A percentile compares a stretch with the other conserved stretches of the same genome.
phyloP scores from a whole-genome alignment of 2,888 invertebrate species.

The Mongoloraphidia duomilia region DNA sequence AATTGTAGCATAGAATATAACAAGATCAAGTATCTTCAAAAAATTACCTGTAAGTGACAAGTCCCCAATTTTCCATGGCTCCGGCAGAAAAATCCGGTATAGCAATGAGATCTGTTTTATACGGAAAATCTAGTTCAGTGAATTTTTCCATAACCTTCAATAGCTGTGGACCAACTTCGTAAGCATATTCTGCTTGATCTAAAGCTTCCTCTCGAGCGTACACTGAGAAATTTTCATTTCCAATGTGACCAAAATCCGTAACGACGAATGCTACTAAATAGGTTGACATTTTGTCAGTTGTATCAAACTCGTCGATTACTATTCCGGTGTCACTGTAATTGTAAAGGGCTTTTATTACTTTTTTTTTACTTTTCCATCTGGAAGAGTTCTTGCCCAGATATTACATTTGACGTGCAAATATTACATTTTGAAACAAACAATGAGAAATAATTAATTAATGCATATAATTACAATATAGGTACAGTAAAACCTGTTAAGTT shows the following conservation, averaged over 20 bases:
- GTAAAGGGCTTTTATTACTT: too few species aligned
- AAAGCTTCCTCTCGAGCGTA: constrained; percentile 33
- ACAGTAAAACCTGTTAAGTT: too few species aligned
- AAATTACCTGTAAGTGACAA: constrained; percentile 61
- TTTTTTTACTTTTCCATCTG: too few species aligned
- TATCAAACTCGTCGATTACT: constrained; percentile 19
- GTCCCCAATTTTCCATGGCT: constrained; percentile 89
- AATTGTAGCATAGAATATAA: too few species aligned
- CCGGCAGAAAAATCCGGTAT: constrained; percentile 71
- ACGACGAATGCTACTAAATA: constrained; percentile 77
- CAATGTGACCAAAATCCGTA: constrained; percentile 46
- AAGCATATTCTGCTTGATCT: constrained; percentile 31
- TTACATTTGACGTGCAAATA: too few species aligned
- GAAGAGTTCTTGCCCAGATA: too few species aligned
- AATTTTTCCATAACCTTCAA: constrained; percentile 37
- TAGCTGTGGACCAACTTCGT: constrained; percentile 30
- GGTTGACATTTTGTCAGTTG: constrained; percentile 57
- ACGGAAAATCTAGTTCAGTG: constrained; percentile 40
- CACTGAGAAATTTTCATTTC: background rate
- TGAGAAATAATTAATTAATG: too few species aligned
- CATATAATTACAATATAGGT: too few species aligned
- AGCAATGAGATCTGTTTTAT: constrained; percentile 73
- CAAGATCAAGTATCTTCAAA: background rate
- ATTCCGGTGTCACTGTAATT: background rate
- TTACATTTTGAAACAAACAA: too few species aligned